Evolutionary conservation across 2,888 invertebrate species (phyloP).

Genomic region (Tachina fera): DNA sequence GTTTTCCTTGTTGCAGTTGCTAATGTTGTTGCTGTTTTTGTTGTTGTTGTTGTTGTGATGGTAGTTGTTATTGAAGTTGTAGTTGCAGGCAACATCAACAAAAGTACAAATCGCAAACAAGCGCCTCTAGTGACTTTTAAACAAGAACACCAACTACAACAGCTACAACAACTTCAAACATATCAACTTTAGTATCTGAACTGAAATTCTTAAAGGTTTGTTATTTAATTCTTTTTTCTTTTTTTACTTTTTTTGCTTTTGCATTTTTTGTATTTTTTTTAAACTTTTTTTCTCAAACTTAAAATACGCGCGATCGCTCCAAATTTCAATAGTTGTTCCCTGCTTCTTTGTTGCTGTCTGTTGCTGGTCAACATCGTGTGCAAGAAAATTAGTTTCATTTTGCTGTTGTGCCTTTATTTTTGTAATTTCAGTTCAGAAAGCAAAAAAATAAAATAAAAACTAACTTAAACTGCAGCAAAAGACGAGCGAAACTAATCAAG

Average conservation of each 20-base stretch:
- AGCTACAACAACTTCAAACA: slow-evolving; percentile 71
- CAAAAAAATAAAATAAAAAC: slow-evolving; percentile 35
- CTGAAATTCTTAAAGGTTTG: slow-evolving; percentile 70
- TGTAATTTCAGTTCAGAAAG: slow-evolving; percentile 60
- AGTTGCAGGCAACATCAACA: slow-evolving; percentile 72
- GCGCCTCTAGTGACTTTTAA: slow-evolving; percentile 75
- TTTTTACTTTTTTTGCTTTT: slow-evolving; percentile 1
- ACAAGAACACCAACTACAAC: slow-evolving; percentile 72
- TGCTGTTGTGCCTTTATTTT: slow-evolving; percentile 69
- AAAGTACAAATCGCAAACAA: slow-evolving; percentile 74
- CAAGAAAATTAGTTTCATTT: slow-evolving; percentile 83
- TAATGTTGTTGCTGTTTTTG: slow-evolving; percentile 38
- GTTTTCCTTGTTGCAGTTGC: slow-evolving; percentile 24
- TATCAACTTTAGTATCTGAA: slow-evolving; percentile 70
- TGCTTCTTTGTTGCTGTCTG: slow-evolving; percentile 60
- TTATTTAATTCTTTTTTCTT: slow-evolving; percentile 29
- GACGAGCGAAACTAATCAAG: slow-evolving; percentile 81
- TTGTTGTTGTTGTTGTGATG: slow-evolving; percentile 56
- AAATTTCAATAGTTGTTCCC: slow-evolving; percentile 78
- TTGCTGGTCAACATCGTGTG: slow-evolving; percentile 79
- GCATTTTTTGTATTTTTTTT: slow-evolving; percentile 1
- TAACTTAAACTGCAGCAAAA: slow-evolving; percentile 36
- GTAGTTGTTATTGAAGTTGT: slow-evolving; percentile 71
- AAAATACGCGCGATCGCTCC: slow-evolving; percentile 75
- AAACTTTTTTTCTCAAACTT: slow-evolving; percentile 19